Evolutionary conservation across 2,797 vertebrate genomes (phyloP).

Genomic region (Catharus ustulatus): DNA sequence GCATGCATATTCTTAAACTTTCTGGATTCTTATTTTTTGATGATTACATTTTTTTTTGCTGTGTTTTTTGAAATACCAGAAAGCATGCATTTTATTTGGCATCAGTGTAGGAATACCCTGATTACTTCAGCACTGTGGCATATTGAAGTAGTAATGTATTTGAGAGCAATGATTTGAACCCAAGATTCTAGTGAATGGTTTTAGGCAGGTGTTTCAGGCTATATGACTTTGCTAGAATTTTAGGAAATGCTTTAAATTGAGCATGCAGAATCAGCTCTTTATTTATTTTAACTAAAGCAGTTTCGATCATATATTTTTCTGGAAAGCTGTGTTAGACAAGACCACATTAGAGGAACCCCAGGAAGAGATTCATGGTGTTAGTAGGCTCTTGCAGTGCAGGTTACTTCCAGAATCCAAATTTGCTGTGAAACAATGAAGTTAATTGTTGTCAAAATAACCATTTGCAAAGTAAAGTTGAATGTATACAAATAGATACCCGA

Average conservation of each 20-base stretch:
- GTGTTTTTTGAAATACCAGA: neutral
- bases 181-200: neutral
- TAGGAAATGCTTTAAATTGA: neutral
- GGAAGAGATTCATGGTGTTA: neutral
- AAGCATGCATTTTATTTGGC: neutral
- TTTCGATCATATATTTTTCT: neutral
- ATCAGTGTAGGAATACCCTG: neutral
- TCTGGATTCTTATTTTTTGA: neutral
- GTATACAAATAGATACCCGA: neutral
- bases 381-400: neutral
- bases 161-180: neutral
- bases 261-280: neutral
- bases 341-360: neutral
- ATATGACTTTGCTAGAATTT: neutral
- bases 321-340: neutral
- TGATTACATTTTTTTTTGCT: neutral
- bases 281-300: neutral
- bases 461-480: neutral
- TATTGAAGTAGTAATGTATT: neutral
- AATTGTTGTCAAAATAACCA: neutral
- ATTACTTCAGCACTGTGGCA: neutral
- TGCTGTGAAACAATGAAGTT: neutral
- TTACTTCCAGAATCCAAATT: neutral
- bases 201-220: neutral
- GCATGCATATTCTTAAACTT: neutral